Evolutionary conservation across 2,113 vertebrate genomes (phyloP), one percentile per base, ranked within the genome.

Genomic region (Nipponia nippon): DNA sequence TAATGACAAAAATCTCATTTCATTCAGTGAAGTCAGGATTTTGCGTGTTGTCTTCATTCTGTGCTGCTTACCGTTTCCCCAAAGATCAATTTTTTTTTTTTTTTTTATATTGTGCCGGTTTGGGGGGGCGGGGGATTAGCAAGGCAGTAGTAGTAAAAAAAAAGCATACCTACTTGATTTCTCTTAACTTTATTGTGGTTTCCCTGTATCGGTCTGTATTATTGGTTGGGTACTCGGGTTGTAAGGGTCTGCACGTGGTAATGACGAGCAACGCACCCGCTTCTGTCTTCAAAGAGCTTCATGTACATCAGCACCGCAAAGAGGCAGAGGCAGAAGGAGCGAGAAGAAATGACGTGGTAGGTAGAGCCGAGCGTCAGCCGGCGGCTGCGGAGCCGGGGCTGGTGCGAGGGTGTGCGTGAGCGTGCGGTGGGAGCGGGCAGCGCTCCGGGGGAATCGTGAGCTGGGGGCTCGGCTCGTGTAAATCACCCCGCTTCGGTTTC

Each of bases 1-100:
- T 89, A 71, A 84, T 62, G 86, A 42, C 86, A 42, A 36, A 90
- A 87, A 70, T 13, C 87, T 81, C 76, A 52, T 86, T 82, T 69
- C 27, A 4, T 65, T 76, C 44, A 6, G 44, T 7, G 25, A 40
- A 76, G 76, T 76, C 82, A 71, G 63, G 70, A 38, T 44, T 70
- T 71, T 47, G 40, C 52, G 0, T 46, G 42, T 59, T 61, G 71
- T 30, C 77, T 90, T 66, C 47, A 66, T 87, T 52, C 44, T 78
- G 44, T 42, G n/a, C 71, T 71, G 5, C 46, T 87, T 77, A 72
- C 13, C 9, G 1, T 36, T 47, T 77, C 65, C 83, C 65, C 65
- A 34, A 21, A 84, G 66, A 72, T 55, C 58, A 8, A 5, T 27
- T 38, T 38, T 38, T 38, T 38, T 38, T 38, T 47, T 65, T 42